Conservation (phyloP, 2,888 invertebrate species). For the Himalopsyche tibetana region DNA sequence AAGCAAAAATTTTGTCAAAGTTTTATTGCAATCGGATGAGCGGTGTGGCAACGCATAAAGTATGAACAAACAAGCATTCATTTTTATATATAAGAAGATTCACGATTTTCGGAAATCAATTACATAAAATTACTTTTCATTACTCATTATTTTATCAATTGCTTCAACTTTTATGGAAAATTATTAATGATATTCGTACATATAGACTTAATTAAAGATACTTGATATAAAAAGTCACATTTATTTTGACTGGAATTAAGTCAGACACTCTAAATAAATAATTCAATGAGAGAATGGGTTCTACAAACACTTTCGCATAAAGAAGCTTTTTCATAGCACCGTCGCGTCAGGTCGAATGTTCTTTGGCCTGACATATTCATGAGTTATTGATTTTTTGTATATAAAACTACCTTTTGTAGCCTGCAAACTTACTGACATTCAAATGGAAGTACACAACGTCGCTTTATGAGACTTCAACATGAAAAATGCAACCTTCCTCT, state of each 20-base stretch:
- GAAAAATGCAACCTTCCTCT: too few species aligned
- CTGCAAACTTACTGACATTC: conserved; percentile 9
- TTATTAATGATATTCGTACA: too few species aligned
- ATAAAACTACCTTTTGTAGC: background rate
- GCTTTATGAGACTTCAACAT: background rate
- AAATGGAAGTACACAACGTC: background rate
- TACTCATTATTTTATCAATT: too few species aligned
- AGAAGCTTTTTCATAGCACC: conserved; percentile 14
- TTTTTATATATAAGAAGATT: too few species aligned
- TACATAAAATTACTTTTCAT: too few species aligned
- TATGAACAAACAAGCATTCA: too few species aligned
- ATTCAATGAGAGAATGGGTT: background rate
- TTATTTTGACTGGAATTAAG: background rate
- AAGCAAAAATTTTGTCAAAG: too few species aligned
- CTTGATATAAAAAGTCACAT: background rate
- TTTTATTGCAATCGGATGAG: too few species aligned
- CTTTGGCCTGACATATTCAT: conserved; percentile 1
- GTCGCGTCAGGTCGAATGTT: conserved; percentile 29
- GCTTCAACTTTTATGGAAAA: too few species aligned
- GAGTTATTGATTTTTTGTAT: conserved; percentile 24
- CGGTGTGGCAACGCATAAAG: too few species aligned
- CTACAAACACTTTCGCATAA: background rate
- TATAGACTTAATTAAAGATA: too few species aligned
- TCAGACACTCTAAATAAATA: conserved; percentile 9
- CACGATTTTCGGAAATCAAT: too few species aligned